A percentile compares a stretch with the other conserved stretches of the same genome.
Evolutionary conservation across 1,140 invertebrate genomes (phyloP).

Genomic region (Diuraphis noxia): DNA sequence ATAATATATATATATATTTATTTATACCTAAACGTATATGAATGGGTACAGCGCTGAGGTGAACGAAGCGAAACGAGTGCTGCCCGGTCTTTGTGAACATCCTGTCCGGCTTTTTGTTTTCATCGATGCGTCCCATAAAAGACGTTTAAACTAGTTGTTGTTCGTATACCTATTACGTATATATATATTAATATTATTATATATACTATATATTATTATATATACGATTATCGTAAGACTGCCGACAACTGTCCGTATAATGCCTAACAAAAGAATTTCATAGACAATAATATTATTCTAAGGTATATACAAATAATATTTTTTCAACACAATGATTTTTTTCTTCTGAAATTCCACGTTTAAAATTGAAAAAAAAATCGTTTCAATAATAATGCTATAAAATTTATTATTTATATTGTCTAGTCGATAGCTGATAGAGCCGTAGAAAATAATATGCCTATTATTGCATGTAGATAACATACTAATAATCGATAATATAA

Average conservation of each 20-base stretch:
- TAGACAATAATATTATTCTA: not conserved
- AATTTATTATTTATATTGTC: not conserved
- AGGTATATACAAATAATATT: not conserved
- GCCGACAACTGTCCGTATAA: not conserved
- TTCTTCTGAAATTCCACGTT: not conserved
- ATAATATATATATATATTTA: not conserved
- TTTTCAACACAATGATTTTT: not conserved
- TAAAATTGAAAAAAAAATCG: not conserved
- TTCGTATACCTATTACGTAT: not conserved
- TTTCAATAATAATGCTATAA: not conserved
- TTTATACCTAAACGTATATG: not conserved
- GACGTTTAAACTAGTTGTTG: not conserved
- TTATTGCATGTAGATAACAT: not conserved
- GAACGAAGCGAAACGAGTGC: not conserved
- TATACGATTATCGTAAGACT: not conserved
- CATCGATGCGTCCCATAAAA: constrained; percentile 5
- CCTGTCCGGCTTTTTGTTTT: constrained; percentile 5
- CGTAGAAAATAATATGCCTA: too few relatives aligned
- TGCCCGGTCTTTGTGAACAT: not conserved
- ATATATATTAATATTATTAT: not conserved
- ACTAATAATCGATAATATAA: not conserved
- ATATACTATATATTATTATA: not conserved
- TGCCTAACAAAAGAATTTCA: not conserved
- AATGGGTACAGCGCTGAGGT: not conserved
- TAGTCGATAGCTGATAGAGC: too few relatives aligned